Conservation (phyloP, 2,797 vertebrate genomes). For the Merluccius polli region DNA sequence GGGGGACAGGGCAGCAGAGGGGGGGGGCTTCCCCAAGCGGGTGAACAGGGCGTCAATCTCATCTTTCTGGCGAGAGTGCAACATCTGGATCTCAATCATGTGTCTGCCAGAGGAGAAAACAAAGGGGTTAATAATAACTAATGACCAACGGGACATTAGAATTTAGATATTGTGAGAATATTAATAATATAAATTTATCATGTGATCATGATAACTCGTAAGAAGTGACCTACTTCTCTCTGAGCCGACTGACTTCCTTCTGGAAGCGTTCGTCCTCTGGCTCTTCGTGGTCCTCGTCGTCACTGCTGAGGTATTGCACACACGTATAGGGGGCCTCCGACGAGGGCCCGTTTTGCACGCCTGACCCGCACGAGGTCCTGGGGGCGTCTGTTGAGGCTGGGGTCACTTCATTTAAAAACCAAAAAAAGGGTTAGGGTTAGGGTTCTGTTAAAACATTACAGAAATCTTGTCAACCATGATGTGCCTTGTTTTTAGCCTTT, state of each 20-base stretch:
- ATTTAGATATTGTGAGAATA: not conserved
- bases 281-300: conserved; percentile 89
- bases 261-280: conserved; percentile 87
- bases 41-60: conserved; percentile 86
- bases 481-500: not conserved
- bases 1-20: conserved; percentile 80
- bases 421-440: too few relatives aligned
- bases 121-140: not conserved
- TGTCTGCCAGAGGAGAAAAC: conserved; percentile 71
- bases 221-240: conserved; percentile 80
- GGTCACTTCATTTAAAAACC: conserved; percentile 61
- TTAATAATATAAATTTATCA: not conserved
- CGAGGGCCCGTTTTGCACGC: conserved; percentile 50
- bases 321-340: conserved; percentile 67
- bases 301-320: conserved; percentile 82
- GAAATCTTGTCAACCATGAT: not conserved
- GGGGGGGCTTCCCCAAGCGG: conserved; percentile 81
- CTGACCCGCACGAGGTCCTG: conserved; percentile 31
- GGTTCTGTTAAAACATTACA: not conserved
- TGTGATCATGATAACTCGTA: not conserved
- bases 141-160: not conserved
- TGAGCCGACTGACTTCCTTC: conserved; percentile 82
- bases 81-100: conserved; percentile 87
- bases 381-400: conserved; percentile 40
- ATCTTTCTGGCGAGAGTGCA: conserved; percentile 89